phyloP scores from a whole-genome alignment of 1,140 invertebrate species.

The Wasmannia auropunctata region DNA sequence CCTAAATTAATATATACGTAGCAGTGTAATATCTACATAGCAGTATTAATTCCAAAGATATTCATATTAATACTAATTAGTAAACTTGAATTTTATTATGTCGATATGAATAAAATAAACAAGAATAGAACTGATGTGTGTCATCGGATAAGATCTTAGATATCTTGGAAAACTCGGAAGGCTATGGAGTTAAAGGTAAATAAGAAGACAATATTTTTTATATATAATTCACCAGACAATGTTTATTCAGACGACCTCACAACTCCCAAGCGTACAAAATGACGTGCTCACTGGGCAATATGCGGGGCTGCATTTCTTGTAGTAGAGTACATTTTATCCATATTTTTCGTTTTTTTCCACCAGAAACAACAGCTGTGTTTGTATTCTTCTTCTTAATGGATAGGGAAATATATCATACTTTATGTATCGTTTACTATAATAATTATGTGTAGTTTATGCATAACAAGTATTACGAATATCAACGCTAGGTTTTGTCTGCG shows the following conservation, averaged over 20 bases:
- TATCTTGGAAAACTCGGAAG: neutral
- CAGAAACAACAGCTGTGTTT: constrained; percentile 77
- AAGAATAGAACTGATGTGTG: neutral
- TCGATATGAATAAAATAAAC: neutral
- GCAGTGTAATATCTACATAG: too few species aligned
- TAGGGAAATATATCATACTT: constrained; percentile 86
- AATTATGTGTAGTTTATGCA: constrained; percentile 86
- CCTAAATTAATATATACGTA: too few species aligned
- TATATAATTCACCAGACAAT: constrained; percentile 89
- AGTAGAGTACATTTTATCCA: constrained; percentile 73
- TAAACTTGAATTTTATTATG: constrained; percentile 1
- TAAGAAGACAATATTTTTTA: constrained; percentile 77
- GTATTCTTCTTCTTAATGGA: constrained; percentile 83
- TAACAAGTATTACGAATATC: constrained; percentile 86
- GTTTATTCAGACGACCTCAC: constrained; percentile 90
- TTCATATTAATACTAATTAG: neutral
- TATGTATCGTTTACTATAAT: constrained; percentile 86
- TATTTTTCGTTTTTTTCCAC: constrained; percentile 63
- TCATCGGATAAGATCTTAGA: neutral
- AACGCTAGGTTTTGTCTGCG: constrained; percentile 84
- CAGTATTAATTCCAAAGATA: neutral
- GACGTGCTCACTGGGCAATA: constrained; percentile 86
- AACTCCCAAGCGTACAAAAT: constrained; percentile 88
- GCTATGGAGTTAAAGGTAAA: constrained; percentile 58
- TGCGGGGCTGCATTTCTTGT: constrained; percentile 84